Conservation (phyloP, 1,140 invertebrate species). For the Solen grandis region DNA sequence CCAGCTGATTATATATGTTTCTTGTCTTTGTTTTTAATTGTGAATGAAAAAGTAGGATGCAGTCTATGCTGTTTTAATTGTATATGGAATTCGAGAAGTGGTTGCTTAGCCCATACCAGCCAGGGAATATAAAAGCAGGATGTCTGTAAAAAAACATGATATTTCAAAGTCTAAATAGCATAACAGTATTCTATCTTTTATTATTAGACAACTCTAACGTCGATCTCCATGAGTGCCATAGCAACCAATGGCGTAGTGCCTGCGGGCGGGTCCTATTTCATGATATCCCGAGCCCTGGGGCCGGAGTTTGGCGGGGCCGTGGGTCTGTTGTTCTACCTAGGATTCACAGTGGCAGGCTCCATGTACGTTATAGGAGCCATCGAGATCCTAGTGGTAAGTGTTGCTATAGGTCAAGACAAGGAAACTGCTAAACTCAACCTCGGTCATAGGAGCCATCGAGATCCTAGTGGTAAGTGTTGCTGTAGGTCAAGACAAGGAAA, state of each 20-base stretch:
- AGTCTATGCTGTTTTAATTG: too few species aligned
- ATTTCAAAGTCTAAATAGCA: too few species aligned
- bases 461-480: constrained; percentile 92
- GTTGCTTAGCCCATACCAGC: too few species aligned
- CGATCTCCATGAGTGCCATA: constrained; percentile 99
- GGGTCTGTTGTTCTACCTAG: constrained; percentile 98
- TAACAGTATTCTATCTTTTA: too few species aligned
- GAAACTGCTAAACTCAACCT: constrained; percentile 99
- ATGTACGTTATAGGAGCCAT: constrained; percentile 98
- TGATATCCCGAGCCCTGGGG: constrained; percentile 98
- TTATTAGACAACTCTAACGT: constrained; percentile 95
- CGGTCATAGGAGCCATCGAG: constrained; percentile 95
- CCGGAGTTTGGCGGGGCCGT: constrained; percentile 99
- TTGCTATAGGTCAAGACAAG: too few species aligned
- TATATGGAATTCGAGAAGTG: too few species aligned
- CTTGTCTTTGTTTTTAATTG: too few species aligned
- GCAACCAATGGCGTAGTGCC: constrained; percentile 99
- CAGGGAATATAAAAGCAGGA: too few species aligned
- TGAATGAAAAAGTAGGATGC: too few species aligned
- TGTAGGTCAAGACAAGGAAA: too few species aligned
- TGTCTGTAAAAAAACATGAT: too few species aligned
- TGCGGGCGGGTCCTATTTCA: constrained; percentile 98
- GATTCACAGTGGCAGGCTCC: constrained; percentile 97
- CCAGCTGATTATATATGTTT: too few species aligned
- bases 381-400: constrained; percentile 96